Evolutionary conservation across 2,888 invertebrate genomes (phyloP).

Genomic region (Gari tellinella): DNA sequence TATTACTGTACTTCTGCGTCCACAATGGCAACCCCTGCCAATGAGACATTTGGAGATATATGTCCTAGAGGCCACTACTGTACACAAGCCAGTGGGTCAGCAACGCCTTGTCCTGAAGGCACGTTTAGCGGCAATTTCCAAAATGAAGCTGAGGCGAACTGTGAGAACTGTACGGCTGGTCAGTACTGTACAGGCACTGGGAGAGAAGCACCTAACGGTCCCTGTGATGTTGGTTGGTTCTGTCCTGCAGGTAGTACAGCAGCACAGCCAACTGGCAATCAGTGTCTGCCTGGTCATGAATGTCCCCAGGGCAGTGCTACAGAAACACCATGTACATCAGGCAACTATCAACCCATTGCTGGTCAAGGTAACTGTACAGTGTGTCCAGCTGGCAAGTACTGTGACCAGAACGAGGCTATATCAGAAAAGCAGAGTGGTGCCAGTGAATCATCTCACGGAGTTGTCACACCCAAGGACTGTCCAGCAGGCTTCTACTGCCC

Average conservation of each 20-base stretch:
- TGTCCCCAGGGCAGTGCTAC: constrained; percentile 78
- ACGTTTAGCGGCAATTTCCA: constrained; percentile 74
- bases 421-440: constrained; percentile 80
- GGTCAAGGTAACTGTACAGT: constrained; percentile 74
- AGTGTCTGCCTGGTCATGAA: constrained; percentile 80
- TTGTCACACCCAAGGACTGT: constrained; percentile 81
- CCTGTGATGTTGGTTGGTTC: constrained; percentile 80
- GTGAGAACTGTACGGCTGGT: constrained; percentile 82
- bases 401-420: constrained; percentile 82
- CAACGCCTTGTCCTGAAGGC: constrained; percentile 79
- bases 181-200: constrained; percentile 79
- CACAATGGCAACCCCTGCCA: constrained; percentile 78
- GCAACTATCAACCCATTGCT: constrained; percentile 76
- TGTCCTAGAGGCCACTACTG: constrained; percentile 83
- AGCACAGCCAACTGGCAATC: constrained; percentile 79
- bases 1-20: constrained; percentile 79
- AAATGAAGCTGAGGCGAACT: constrained; percentile 77
- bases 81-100: constrained; percentile 72
- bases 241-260: constrained; percentile 76
- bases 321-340: constrained; percentile 79
- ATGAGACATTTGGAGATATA: constrained; percentile 81
- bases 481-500: constrained; percentile 82
- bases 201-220: constrained; percentile 73
- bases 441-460: constrained; percentile 79
- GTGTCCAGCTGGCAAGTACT: constrained; percentile 81